Evolutionary conservation across 2,888 invertebrate genomes (phyloP), one percentile per base, ranked within the genome.

Genomic region (Volucella zonaria): DNA sequence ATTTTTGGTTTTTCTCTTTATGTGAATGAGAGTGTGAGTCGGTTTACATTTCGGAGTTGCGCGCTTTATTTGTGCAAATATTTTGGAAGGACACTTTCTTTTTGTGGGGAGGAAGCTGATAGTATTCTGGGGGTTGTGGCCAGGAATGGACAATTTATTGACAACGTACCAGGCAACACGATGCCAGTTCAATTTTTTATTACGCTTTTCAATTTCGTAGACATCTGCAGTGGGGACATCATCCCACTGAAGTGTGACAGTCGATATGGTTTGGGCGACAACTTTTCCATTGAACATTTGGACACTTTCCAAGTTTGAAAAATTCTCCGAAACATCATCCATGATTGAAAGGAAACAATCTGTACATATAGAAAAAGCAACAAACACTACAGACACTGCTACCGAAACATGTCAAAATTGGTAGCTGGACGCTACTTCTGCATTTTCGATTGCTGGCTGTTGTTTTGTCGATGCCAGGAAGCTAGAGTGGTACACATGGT

Each of bases 171-270:
- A 92, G 42, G 88, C 89, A 61, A 90, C 89, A 87, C 89, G 88
- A 45, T 88, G 88, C 92, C 92, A 92, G 67, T 89, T 90, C 52
- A 85, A 82, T 4, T 87, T 87, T 82, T 89, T 89, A 73, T 89
- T 88, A 75, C 88, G 89, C 68, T 88, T 88, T 87, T 91, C 91
- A 62, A 91, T 88, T 87, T 90, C 89, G 82, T 91, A 92, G 31
- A 92, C 90, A 64, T 89, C 87, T 23, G 89, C 89, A 76, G 85
- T 78, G 9, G 81, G 76, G 31, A 89, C 86, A 42, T 70, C 86
- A 70, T 90, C 88, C 92, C 92, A 92, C 23, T 88, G 83, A 58
- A 92, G 78, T 75, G 88, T 87, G 70, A 91, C 88, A 68, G 89
- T 89, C 79, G 88, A 89, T 75, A 89, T 88, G 40, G 90, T 89